Percentiles rank a stretch among this genome's conserved stretches.
Evolutionary conservation across 2,113 vertebrate genomes (phyloP).

Genomic region (Struthidea cinerea): DNA sequence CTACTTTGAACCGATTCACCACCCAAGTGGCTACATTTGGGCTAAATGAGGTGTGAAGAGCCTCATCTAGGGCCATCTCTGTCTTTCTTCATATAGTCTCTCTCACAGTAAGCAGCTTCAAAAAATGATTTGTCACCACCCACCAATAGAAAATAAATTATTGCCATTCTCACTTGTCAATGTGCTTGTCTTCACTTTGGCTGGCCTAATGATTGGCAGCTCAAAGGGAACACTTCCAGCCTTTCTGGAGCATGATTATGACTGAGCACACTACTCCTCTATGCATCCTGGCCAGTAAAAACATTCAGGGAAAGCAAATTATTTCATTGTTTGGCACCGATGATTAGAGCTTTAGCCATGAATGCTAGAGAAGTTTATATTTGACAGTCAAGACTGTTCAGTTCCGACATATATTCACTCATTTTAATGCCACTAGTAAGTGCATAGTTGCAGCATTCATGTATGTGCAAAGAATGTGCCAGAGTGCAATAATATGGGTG

Average conservation of each 20-base stretch:
- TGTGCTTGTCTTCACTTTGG: constrained; percentile 81
- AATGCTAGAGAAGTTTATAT: constrained; percentile 57
- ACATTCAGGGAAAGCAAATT: constrained; percentile 73
- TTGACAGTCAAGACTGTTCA: constrained; percentile 57
- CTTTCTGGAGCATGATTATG: constrained; percentile 72
- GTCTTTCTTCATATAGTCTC: constrained; percentile 71
- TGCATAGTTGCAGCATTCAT: constrained; percentile 9
- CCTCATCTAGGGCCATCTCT: constrained; percentile 84
- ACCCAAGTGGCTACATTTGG: constrained; percentile 95
- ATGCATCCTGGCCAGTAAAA: constrained; percentile 70
- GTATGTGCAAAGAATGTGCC: constrained; percentile 2
- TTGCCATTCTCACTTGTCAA: constrained; percentile 88
- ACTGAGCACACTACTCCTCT: constrained; percentile 54
- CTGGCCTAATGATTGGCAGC: constrained; percentile 74
- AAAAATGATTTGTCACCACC: constrained; percentile 88
- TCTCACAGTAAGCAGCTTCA: constrained; percentile 76
- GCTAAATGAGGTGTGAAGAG: constrained; percentile 98
- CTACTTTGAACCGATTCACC: constrained; percentile 85
- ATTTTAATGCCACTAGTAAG: constrained; percentile 53
- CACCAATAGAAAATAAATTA: constrained; percentile 98
- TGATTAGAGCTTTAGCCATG: constrained; percentile 68
- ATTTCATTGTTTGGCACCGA: constrained; percentile 71
- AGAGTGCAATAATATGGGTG: constrained; percentile 17
- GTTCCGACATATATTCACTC: constrained; percentile 63
- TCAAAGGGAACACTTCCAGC: constrained; percentile 77